phyloP scores from a whole-genome alignment of 30 jellyfish, hydroid and myxozoan species.

The Rhopilema esculentum region DNA sequence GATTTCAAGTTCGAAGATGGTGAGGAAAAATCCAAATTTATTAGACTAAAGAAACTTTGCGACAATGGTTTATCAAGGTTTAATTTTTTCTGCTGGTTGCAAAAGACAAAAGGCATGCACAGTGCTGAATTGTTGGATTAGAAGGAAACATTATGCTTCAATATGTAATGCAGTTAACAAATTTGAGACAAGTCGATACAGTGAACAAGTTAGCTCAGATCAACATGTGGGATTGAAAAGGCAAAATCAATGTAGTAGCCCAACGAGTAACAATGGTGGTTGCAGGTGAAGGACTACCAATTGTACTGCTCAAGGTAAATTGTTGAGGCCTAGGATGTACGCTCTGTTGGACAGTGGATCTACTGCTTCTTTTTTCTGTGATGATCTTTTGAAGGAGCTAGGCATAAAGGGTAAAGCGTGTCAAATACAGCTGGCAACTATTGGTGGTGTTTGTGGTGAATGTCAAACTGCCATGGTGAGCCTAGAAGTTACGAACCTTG shows the following conservation, averaged over 20 bases:
- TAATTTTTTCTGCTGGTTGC: slow-evolving; percentile 52
- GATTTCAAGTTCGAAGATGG: slow-evolving; percentile 8
- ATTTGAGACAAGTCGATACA: slow-evolving; percentile 8
- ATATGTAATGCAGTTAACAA: slow-evolving; percentile 36
- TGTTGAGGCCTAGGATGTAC: slow-evolving; percentile 18
- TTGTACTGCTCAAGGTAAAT: neutral
- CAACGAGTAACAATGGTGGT: neutral
- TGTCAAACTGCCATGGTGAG: slow-evolving; percentile 44
- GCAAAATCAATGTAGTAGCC: slow-evolving; percentile 3
- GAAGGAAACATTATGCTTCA: slow-evolving; percentile 38
- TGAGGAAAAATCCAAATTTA: slow-evolving; percentile 20
- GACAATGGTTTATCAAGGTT: slow-evolving; percentile 53
- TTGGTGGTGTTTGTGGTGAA: slow-evolving; percentile 41
- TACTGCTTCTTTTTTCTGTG: slow-evolving; percentile 57
- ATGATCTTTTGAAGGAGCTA: slow-evolving; percentile 55
- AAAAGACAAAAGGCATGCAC: slow-evolving; percentile 44
- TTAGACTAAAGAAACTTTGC: slow-evolving; percentile 53
- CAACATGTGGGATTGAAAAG: neutral
- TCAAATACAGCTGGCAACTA: slow-evolving; percentile 53
- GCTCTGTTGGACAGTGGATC: slow-evolving; percentile 71
- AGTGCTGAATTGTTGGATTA: slow-evolving; percentile 28
- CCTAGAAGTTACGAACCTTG: slow-evolving; percentile 24
- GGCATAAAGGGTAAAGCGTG: slow-evolving; percentile 45
- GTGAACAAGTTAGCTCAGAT: neutral
- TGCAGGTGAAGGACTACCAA: neutral